Conservation (phyloP, 1,140 invertebrate genomes). For the Teleopsis dalmanni region DNA sequence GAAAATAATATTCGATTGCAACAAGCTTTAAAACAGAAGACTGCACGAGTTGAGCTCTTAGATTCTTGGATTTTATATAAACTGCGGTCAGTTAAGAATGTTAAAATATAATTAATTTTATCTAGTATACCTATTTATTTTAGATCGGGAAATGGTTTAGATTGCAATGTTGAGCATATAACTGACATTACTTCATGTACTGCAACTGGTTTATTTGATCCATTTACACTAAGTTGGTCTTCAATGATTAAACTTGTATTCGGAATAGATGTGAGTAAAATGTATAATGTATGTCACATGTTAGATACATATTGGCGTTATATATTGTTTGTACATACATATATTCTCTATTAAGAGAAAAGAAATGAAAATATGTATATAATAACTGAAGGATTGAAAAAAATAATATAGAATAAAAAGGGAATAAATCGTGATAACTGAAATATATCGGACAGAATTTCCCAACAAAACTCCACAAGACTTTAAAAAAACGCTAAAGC, state of each 20-base stretch:
- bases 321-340: too few relatives aligned
- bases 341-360: too few relatives aligned
- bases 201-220: conserved; percentile 88
- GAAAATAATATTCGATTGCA: conserved; percentile 61
- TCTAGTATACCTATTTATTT: background rate
- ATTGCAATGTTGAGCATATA: conserved; percentile 51
- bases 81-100: conserved; percentile 38
- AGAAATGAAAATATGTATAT: too few relatives aligned
- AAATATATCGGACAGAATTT: too few relatives aligned
- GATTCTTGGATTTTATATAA: conserved; percentile 90
- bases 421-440: too few relatives aligned
- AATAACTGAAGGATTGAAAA: too few relatives aligned
- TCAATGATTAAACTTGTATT: conserved; percentile 33
- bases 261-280: conserved; percentile 62
- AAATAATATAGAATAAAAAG: too few relatives aligned
- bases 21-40: conserved; percentile 52
- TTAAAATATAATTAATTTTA: background rate
- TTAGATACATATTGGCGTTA: too few relatives aligned
- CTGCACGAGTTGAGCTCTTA: conserved; percentile 79
- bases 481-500: too few relatives aligned
- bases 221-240: conserved; percentile 79
- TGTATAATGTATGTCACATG: too few relatives aligned
- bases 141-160: conserved; percentile 20
- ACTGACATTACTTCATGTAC: conserved; percentile 85
- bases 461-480: too few relatives aligned